phyloP scores from a whole-genome alignment of 2,888 invertebrate species.

The Orthonychiurus folsomi region DNA sequence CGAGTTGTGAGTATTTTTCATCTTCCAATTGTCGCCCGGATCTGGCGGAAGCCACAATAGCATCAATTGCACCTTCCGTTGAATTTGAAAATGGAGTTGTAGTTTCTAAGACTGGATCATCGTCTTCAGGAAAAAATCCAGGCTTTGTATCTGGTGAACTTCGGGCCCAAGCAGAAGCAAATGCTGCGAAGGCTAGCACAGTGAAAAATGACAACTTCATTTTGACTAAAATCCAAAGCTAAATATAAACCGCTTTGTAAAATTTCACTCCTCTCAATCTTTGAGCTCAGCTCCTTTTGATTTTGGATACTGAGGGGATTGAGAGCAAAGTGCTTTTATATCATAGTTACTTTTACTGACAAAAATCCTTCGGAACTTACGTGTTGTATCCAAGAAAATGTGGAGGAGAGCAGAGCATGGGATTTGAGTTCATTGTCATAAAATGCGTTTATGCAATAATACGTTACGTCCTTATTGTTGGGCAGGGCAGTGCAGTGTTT shows the following conservation, averaged over 20 bases:
- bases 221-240: background rate
- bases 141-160: background rate
- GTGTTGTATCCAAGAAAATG: no score
- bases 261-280: no score
- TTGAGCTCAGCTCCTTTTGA: no score
- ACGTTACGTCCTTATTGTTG: background rate
- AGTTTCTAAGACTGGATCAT: background rate
- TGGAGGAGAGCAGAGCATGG: no score
- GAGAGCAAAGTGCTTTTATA: background rate
- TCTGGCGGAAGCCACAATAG: constrained; percentile 22
- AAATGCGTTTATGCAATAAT: background rate
- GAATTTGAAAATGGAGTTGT: background rate
- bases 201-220: no score
- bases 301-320: background rate
- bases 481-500: no score
- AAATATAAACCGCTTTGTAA: no score
- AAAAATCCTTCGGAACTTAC: background rate
- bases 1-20: constrained; percentile 18
- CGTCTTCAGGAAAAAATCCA: background rate
- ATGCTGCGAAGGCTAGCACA: no score
- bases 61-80: constrained; percentile 11
- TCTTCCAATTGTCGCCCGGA: constrained; percentile 19
- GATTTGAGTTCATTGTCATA: background rate
- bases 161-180: background rate
- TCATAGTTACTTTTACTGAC: background rate